Evolutionary conservation across 2,113 vertebrate species (phyloP), one percentile per base, ranked within the genome.

Genomic region (Cyphomyrus plagiostoma): DNA sequence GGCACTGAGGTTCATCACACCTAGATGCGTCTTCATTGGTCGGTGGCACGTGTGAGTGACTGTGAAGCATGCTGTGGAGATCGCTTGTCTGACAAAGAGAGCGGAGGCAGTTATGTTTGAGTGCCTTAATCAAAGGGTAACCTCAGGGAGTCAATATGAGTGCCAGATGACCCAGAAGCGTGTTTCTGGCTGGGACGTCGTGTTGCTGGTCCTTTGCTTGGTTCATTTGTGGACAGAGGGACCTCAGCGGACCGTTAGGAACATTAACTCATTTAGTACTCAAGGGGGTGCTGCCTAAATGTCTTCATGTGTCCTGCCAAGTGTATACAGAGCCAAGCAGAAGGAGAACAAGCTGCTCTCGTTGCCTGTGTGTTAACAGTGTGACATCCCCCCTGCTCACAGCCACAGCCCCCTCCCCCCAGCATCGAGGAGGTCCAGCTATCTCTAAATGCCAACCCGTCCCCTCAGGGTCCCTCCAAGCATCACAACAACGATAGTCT

Each of bases 221-320:
- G 87, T 85, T 85, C 88, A 87, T 89, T 91, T 90, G 88, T 56
- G 88, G 87, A 66, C 77, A 90, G 90, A 82, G 74, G 53, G 88
- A 74, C 86, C 88, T 89, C 86, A 52, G 62, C 4, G 88, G 89
- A 88, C 80, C 89, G 58, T 48, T 62, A 86, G 50, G 82, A 89
- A 82, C 90, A 77, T 83, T 90, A 80, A 90, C 90, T 50, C 66
- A 80, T 82, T 26, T 74, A 46, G 86, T 66, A 82, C 91, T 89
- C 90, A 1, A 82, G 87, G 88, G 89, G 92, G 26, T 82, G 45
- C 56, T 90, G 90, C 50, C 49, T 91, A 83, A 77, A 83, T 88
- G 88, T 70, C 87, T 91, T 90, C 21, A 91, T 92, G 88, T 50
- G n/a, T 74, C 39, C 62, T 45, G 42, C 82, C 46, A 85, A 42